These are phyloP conservation scores for Peucedramus taeniatus DNA, from an alignment of 2,113 vertebrate genomes.

Conservation along the genomic window DNA sequence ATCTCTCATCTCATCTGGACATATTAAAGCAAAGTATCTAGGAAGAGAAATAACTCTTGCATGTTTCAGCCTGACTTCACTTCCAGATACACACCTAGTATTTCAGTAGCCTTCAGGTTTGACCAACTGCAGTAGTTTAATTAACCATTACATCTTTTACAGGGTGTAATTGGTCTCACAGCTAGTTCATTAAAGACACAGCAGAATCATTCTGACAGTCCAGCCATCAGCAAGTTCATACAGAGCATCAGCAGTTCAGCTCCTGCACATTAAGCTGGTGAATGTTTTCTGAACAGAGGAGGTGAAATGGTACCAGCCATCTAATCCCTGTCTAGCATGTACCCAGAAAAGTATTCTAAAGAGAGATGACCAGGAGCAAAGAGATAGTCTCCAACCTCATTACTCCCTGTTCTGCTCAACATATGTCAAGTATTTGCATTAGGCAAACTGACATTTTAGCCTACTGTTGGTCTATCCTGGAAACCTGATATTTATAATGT, in stretches of 20 bases:
- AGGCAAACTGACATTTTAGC: constrained; percentile 42
- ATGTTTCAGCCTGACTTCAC: not conserved
- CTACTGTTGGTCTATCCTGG: not conserved
- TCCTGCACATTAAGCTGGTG: not conserved
- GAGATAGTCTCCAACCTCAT: constrained; percentile 20
- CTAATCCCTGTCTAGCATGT: not conserved
- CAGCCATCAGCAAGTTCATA: not conserved
- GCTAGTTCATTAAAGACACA: constrained; percentile 24
- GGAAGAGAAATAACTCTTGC: not conserved
- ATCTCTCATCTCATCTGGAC: not conserved
- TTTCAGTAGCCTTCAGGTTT: not conserved
- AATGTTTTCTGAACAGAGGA: constrained; percentile 5
- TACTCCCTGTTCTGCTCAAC: constrained; percentile 1
- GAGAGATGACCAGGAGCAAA: constrained; percentile 17
- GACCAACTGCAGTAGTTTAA: constrained; percentile 11
- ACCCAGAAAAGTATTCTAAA: not conserved
- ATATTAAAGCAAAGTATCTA: not conserved
- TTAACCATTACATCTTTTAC: constrained; percentile 30
- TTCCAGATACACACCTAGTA: not conserved
- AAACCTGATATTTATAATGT: constrained; percentile 43
- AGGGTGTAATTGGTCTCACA: not conserved
- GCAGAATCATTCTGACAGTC: constrained; percentile 12
- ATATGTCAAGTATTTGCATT: constrained; percentile 21
- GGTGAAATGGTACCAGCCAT: not conserved
- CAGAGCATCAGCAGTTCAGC: not conserved